A percentile compares a stretch with the other conserved stretches of the same genome.
Evolutionary conservation across 2,113 vertebrate genomes (phyloP).

Genomic region (Sinocyclocheilus grahami): DNA sequence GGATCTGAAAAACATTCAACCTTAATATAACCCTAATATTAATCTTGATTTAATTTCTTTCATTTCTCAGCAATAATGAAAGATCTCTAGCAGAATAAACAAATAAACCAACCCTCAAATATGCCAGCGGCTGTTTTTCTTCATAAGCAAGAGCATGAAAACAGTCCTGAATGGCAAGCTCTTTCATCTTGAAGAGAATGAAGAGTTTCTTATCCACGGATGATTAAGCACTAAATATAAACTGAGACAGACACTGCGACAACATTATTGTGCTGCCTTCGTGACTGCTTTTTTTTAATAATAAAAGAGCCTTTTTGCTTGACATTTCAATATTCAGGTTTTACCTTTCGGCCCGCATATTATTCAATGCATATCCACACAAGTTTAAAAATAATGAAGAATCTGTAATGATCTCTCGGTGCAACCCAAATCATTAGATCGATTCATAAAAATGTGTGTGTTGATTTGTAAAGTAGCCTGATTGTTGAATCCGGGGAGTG

Average conservation of each 20-base stretch:
- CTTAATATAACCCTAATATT: background rate
- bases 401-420: conserved; percentile 12
- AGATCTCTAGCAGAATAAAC: background rate
- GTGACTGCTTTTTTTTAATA: background rate
- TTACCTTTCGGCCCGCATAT: background rate
- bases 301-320: background rate
- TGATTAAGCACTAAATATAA: conserved; percentile 13
- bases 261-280: background rate
- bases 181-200: background rate
- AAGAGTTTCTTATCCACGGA: conserved; percentile 19
- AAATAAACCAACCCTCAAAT: conserved; percentile 3
- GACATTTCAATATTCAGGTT: background rate
- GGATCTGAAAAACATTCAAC: background rate
- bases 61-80: background rate
- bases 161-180: conserved; percentile 2
- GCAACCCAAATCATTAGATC: conserved; percentile 33
- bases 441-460: conserved; percentile 20
- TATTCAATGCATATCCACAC: background rate
- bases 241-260: background rate
- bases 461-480: background rate
- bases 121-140: conserved; percentile 15
- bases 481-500: background rate
- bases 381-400: background rate
- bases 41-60: background rate
- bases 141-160: conserved; percentile 19